Percentiles rank a stretch among this genome's conserved stretches.
phyloP scores from a whole-genome alignment of 2,797 vertebrate species.

The Sebastes paucispinis region DNA sequence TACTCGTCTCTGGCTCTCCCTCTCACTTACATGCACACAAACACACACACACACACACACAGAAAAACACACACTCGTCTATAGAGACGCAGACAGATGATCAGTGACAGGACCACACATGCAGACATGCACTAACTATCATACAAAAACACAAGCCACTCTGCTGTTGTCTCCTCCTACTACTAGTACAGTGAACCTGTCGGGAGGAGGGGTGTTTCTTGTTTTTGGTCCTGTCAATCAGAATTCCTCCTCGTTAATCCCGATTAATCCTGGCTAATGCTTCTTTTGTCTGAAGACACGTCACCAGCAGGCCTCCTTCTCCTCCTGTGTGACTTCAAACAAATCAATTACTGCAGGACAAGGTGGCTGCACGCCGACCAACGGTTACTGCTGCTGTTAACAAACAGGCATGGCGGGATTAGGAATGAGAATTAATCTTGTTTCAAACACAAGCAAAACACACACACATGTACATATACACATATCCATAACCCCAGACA shows the following conservation, averaged over 20 bases:
- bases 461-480: neutral
- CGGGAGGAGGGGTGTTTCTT: neutral
- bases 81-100: no score
- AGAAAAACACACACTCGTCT: neutral
- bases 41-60: neutral
- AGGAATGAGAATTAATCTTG: slow-evolving; percentile 6
- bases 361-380: neutral
- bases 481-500: neutral
- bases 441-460: neutral
- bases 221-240: slow-evolving; percentile 50
- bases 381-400: neutral
- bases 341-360: slow-evolving; percentile 60
- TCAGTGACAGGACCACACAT: neutral
- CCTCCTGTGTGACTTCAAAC: slow-evolving; percentile 54
- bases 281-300: slow-evolving; percentile 59
- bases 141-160: neutral
- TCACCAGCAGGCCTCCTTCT: slow-evolving; percentile 24
- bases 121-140: neutral
- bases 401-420: neutral
- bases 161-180: neutral
- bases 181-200: neutral
- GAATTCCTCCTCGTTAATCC: slow-evolving; percentile 63
- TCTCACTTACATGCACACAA: neutral
- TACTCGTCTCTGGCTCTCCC: neutral
- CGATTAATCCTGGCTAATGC: slow-evolving; percentile 63